phyloP scores from a whole-genome alignment of 2,797 vertebrate genomes.

The Micromesistius poutassou region DNA sequence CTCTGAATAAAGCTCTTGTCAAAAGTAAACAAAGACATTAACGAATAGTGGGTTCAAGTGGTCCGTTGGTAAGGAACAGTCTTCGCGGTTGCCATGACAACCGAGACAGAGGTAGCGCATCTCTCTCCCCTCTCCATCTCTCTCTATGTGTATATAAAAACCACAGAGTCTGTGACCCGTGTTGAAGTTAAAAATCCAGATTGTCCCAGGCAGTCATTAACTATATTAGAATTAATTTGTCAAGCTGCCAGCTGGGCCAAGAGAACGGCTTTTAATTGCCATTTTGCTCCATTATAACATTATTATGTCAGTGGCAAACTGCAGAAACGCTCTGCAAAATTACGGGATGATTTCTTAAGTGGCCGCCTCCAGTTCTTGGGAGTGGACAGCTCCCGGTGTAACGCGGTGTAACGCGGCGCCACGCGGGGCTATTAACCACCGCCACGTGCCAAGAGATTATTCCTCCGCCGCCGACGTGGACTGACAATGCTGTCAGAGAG shows the following conservation, averaged over 20 bases:
- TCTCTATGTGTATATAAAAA: background rate
- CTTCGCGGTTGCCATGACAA: slow-evolving; percentile 40
- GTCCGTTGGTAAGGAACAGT: slow-evolving; percentile 50
- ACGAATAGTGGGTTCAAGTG: slow-evolving; percentile 48
- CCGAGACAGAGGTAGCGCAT: slow-evolving; percentile 23
- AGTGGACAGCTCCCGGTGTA: background rate
- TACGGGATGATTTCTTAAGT: slow-evolving; percentile 13
- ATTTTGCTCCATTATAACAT: background rate
- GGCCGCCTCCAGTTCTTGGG: background rate
- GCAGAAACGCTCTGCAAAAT: slow-evolving; percentile 10
- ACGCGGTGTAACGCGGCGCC: slow-evolving; percentile 5
- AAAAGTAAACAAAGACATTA: slow-evolving; percentile 55
- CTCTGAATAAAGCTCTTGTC: slow-evolving; percentile 8
- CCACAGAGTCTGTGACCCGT: background rate
- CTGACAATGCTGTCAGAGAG: background rate
- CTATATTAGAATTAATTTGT: slow-evolving; percentile 43
- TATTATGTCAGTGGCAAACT: slow-evolving; percentile 1
- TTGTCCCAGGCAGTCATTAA: slow-evolving; percentile 42
- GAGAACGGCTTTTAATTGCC: slow-evolving; percentile 29
- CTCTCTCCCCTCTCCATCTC: background rate
- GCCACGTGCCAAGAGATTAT: background rate
- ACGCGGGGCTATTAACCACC: slow-evolving; percentile 29
- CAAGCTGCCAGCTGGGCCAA: slow-evolving; percentile 29
- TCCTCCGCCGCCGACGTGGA: background rate
- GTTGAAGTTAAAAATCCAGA: slow-evolving; percentile 26